Evolutionary conservation across 2,888 invertebrate genomes (phyloP), one percentile per base, ranked within the genome.

Genomic region (Eudasyphora cyanicolor): DNA sequence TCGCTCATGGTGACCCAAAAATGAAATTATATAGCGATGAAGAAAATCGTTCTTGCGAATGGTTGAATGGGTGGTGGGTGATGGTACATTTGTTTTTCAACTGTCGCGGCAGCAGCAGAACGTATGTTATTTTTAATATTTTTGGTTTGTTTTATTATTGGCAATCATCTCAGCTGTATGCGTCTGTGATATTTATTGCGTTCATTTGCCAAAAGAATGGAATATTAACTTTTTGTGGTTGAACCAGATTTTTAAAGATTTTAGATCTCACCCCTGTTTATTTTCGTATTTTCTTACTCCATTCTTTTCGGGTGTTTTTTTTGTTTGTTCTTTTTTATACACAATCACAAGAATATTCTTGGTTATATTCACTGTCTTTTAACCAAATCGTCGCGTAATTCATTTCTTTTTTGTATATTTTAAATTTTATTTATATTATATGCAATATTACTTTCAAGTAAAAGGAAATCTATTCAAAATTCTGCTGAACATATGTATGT

Each of bases 1-100:
- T 42, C 62, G 57, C 29, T 76, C 57, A 79, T 27, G 70, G 75
- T 84, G 81, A 84, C 77, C 83, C 81, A 84, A 78, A 81, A 84
- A 84, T 38, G 14, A 67, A 38, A 38, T 67, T 67, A 67, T 67
- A n/a, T 24, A 67, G 67, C 42, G 24, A 21, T 19, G 54, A 54
- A 32, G 32, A 29, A 60, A 60, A 60, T 60, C 29, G 19, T 54
- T 54, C 6, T 60, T 60, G 29, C 24, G 29, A 32, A 32, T n/a
- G 60, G n/a, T n/a, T n/a, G n/a, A n/a, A n/a, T n/a, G n/a, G n/a
- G 3, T 60, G 60, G 14, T 49, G 24, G 57, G 8, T 27, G 21
- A 14, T 54, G 54, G 12, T 38, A 38, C n/a, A 45, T 45, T 57
- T 27, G 27, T 57, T 57, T 57, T 57, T 27, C 12, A 3, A 14